Conservation (phyloP, 1,140 invertebrate species). For the Globodera ellingtonae region DNA sequence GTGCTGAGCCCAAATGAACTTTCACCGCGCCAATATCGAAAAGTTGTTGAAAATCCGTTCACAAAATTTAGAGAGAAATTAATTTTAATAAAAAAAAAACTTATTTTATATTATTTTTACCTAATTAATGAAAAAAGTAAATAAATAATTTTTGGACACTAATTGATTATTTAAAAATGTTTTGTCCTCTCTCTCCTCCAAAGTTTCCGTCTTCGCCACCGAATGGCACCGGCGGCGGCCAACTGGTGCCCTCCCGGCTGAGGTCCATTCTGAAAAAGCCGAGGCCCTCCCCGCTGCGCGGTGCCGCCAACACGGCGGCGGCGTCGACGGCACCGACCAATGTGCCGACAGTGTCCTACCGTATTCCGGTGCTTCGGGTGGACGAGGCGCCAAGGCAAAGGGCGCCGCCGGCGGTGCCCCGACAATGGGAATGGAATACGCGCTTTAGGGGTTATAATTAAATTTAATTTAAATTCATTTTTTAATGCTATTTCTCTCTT, state of each 20-base stretch:
- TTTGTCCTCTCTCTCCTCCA: not conserved
- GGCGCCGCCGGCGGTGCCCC: not conserved
- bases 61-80: too few species aligned
- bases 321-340: not conserved
- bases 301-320: not conserved
- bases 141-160: too few species aligned
- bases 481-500: not conserved
- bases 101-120: too few species aligned
- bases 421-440: conserved; percentile 12
- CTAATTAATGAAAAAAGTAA: too few species aligned
- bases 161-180: not conserved
- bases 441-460: conserved; percentile 3
- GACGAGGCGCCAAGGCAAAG: not conserved
- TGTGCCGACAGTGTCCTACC: not conserved
- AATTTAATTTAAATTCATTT: not conserved
- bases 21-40: not conserved
- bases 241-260: not conserved
- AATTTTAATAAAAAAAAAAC: too few species aligned
- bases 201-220: not conserved
- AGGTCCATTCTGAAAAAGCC: conserved; percentile 28
- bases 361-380: not conserved
- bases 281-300: not conserved
- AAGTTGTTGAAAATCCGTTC: not conserved
- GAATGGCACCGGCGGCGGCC: not conserved
- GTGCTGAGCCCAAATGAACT: not conserved